Base-by-base conservation (phyloP, 2,888 invertebrate genomes). In the Lordiphosa fenestrarum region DNA sequence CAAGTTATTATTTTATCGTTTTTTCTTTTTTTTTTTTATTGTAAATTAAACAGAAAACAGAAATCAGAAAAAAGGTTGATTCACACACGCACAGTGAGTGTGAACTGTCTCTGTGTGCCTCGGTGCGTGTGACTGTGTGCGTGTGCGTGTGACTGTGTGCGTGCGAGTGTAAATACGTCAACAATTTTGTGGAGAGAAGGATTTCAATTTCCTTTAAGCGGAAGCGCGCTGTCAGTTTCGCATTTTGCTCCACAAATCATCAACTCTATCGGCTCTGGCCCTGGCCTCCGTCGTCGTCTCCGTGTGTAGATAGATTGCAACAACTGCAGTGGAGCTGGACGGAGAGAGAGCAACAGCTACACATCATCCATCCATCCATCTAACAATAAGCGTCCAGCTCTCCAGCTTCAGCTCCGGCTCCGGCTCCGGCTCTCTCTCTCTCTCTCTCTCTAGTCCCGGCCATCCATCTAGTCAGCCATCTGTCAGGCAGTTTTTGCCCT, bases 141-240 rank as follows among this genome's bases (percentile, higher is more conserved):
- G 25, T 30, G 12, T 25, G 38, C 35, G 25, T 30, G 12, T 25
- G 38, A 30, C 40, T 38, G 6, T 46, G 51, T 40, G 21, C 12
- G 39, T 49, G 58, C 61, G 60, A 62, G 69, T 65, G 76, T 72
- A 66, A 80, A 76, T 66, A 71, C 71, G 84, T 83, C 76, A 85
- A 85, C 81, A 83, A 85, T 76, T 81, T 85, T 80, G 84, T 70
- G 70, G 60, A 71, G 73, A 73, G 69, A 84, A 85, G 73, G 82
- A 82, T 85, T 81, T 83, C 83, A 83, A 83, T 83, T 83, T 83
- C 84, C 84, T 76, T 73, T 76, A 71, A 74, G 67, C 83, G 83
- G 84, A 85, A 82, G 74, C 68, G 67, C 65, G 71, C 65, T 74
- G 74, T 69, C 83, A 76, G 66, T 69, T 68, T 65, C 76, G 75